Conservation (phyloP, 1,140 invertebrate genomes). For the Hetaerina americana region DNA sequence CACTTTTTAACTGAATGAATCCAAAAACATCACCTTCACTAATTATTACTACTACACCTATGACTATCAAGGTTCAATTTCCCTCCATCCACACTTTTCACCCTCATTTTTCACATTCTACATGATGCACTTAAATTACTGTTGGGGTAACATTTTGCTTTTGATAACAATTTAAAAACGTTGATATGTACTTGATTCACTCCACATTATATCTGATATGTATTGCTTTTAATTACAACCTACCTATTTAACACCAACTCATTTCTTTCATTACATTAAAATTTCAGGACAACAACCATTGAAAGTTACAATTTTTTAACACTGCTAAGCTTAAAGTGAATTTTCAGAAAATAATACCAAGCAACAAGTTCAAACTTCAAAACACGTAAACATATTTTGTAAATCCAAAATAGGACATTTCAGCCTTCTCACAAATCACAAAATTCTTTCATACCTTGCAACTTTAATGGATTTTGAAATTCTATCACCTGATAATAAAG, state of each 20-base stretch:
- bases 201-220: background rate
- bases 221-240: background rate
- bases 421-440: too few relatives aligned
- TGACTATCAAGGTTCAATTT: too few relatives aligned
- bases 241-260: background rate
- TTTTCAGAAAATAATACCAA: too few relatives aligned
- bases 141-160: background rate
- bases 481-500: too few relatives aligned
- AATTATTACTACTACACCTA: too few relatives aligned
- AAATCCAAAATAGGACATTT: too few relatives aligned
- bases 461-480: too few relatives aligned
- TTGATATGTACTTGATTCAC: background rate
- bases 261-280: background rate
- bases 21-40: too few relatives aligned
- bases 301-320: background rate
- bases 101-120: background rate
- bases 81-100: background rate
- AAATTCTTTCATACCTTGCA: too few relatives aligned
- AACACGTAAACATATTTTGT: too few relatives aligned
- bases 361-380: too few relatives aligned
- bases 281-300: background rate
- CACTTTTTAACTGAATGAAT: too few relatives aligned
- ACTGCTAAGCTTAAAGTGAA: background rate
- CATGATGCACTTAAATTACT: background rate
- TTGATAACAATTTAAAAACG: background rate